Conservation (phyloP, 2,113 vertebrate species). For the Gobio gobio region DNA sequence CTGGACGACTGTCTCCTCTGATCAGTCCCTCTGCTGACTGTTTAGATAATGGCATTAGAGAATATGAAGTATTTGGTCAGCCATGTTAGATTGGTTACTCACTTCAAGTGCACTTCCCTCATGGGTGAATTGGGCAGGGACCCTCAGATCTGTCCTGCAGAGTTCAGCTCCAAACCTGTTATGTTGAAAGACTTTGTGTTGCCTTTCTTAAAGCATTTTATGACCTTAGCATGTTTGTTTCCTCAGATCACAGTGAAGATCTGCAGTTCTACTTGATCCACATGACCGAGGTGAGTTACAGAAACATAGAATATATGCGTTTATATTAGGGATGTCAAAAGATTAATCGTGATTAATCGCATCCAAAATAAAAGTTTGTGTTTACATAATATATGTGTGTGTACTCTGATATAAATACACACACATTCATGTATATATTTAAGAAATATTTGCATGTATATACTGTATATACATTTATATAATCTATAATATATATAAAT, state of each 20-base stretch:
- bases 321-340: too few relatives aligned
- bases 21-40: slow-evolving; percentile 4
- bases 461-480: too few relatives aligned
- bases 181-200: neutral
- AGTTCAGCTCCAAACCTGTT: neutral
- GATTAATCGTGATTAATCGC: too few relatives aligned
- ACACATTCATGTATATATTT: too few relatives aligned
- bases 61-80: too few relatives aligned
- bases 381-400: too few relatives aligned
- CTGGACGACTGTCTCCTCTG: slow-evolving; percentile 52
- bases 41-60: neutral
- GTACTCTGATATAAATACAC: too few relatives aligned
- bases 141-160: neutral
- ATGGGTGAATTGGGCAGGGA: neutral
- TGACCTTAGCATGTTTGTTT: slow-evolving; percentile 22
- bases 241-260: slow-evolving; percentile 74
- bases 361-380: too few relatives aligned
- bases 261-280: slow-evolving; percentile 78
- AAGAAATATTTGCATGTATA: too few relatives aligned
- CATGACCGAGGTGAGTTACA: slow-evolving; percentile 76
- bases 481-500: too few relatives aligned
- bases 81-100: neutral
- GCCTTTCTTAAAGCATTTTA: neutral
- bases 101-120: neutral
- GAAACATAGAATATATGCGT: too few relatives aligned